Base-by-base conservation (phyloP, 2,888 invertebrate species). In the Lissocephala sabroskyi region DNA sequence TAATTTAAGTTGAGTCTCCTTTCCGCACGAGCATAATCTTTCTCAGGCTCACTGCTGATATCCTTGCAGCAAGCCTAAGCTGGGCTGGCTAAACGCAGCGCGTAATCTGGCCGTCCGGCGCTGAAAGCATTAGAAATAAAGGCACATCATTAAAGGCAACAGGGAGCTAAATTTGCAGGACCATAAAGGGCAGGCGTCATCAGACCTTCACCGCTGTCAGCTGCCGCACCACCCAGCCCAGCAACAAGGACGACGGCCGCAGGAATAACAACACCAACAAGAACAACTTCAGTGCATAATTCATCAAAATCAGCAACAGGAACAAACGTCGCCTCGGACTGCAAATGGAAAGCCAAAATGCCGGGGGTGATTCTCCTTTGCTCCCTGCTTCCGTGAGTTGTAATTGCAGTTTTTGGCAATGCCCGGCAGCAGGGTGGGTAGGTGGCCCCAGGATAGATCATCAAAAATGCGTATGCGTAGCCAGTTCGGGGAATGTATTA, bases 41-140 rank as follows among this genome's bases (percentile, higher is more conserved):
- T n/a, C n/a, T n/a, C n/a, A n/a, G 13, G 36, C 26, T 10, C 26
- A 14, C n/a, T 37, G 19, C 26, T 19, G 19, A 35, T n/a, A n/a
- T 14, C 45, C 41, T n/a, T 28, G 50, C 11, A 36, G 49, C 58
- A 43, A 39, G 44, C 57, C 59, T 47, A 28, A 18, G 49, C 42
- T 19, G 40, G 19, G 33, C 14, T 3, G 28, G n/a, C 26, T 26
- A 41, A 50, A 52, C 64, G 23, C 23, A 23, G n/a, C 23, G 7
- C 7, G 23, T 64, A 66, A 66, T 70, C 62, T 59, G 33, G 48
- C 29, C 16, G 30, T 50, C 40, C 48, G 48, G 62, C 49, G 71
- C 52, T 68, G 74, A 68, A 68, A 68, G 70, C 68, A 68, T 73
- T 68, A 68, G 74, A 54, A 54, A 54, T 51, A 68, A 68, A 70